phyloP scores from a whole-genome alignment of 1,140 invertebrate genomes.

The Leptinotarsa undecemlineata region DNA sequence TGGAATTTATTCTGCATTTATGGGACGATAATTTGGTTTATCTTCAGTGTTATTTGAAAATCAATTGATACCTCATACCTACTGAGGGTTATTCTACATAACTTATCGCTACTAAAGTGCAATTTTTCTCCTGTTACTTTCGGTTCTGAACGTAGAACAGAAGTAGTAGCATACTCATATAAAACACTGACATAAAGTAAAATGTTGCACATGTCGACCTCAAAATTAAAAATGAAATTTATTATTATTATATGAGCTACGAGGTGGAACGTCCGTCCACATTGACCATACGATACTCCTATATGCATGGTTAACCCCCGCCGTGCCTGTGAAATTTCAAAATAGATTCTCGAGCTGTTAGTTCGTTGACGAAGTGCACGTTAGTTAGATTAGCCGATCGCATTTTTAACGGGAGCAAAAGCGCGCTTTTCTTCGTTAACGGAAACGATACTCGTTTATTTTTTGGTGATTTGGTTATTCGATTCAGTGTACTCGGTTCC shows the following conservation, averaged over 20 bases:
- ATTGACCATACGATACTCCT: constrained; percentile 21
- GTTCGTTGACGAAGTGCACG: constrained; percentile 7
- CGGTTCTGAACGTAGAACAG: no score
- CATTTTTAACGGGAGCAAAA: background rate
- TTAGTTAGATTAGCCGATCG: background rate
- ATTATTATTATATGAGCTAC: constrained; percentile 14
- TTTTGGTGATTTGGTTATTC: background rate
- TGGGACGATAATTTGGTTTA: no score
- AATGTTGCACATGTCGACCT: constrained; percentile 5
- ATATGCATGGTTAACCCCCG: constrained; percentile 21
- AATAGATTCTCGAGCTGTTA: constrained; percentile 16
- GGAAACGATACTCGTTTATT: background rate
- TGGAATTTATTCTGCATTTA: no score
- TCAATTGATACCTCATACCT: no score
- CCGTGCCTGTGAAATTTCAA: constrained; percentile 25
- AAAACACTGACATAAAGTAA: background rate
- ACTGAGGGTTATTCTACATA: no score
- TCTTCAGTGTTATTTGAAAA: no score
- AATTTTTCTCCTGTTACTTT: no score
- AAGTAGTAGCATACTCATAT: background rate
- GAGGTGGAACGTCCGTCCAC: constrained; percentile 3
- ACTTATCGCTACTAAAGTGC: no score
- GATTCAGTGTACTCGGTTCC: constrained; percentile 2
- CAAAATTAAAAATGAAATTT: constrained; percentile 10
- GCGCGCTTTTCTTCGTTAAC: background rate